Percentiles rank a stretch among this genome's conserved stretches.
These are phyloP conservation scores for Operophtera brumata DNA, from an alignment of 2,888 invertebrate species.

Conservation along the genomic window DNA sequence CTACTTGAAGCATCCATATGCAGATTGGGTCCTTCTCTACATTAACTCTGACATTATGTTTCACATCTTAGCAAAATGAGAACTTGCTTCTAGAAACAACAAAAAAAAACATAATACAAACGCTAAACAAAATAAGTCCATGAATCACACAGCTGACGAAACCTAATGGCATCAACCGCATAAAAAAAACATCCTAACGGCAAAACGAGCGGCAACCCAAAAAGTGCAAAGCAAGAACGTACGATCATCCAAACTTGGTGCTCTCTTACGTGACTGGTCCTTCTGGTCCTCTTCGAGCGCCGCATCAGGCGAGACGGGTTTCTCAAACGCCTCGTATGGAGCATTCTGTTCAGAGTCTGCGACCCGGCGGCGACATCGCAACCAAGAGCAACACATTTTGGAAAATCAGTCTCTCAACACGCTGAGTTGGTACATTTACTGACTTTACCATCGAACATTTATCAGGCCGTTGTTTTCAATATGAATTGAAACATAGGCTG, in stretches of 20 bases:
- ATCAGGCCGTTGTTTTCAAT: slow-evolving; percentile 28
- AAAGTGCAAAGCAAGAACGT: slow-evolving; percentile 52
- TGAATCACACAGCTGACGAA: slow-evolving; percentile 55
- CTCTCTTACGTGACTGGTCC: slow-evolving; percentile 65
- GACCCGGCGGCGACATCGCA: slow-evolving; percentile 67
- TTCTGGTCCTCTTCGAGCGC: slow-evolving; percentile 46
- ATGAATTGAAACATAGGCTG: not conserved
- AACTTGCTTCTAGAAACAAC: slow-evolving; percentile 17
- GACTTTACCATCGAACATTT: slow-evolving; percentile 2
- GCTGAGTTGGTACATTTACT: not conserved
- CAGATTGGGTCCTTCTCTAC: not conserved
- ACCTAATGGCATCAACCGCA: slow-evolving; percentile 33
- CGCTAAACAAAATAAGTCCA: slow-evolving; percentile 34
- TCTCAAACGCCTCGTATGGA: slow-evolving; percentile 60
- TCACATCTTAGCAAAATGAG: not conserved
- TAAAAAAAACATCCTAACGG: slow-evolving; percentile 34
- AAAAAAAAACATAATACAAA: slow-evolving; percentile 1
- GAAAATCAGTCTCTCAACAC: slow-evolving; percentile 41
- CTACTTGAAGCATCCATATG: too few relatives aligned
- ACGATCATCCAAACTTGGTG: slow-evolving; percentile 41
- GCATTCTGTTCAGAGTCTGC: slow-evolving; percentile 59
- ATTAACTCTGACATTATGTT: not conserved
- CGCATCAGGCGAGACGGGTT: slow-evolving; percentile 41
- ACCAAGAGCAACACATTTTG: slow-evolving; percentile 76
- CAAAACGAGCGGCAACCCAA: slow-evolving; percentile 31